Percentiles rank a stretch among this genome's conserved stretches.
These are phyloP conservation scores for Leptoclinus maculatus DNA, from an alignment of 2,797 vertebrate genomes.

Conservation along the genomic window DNA sequence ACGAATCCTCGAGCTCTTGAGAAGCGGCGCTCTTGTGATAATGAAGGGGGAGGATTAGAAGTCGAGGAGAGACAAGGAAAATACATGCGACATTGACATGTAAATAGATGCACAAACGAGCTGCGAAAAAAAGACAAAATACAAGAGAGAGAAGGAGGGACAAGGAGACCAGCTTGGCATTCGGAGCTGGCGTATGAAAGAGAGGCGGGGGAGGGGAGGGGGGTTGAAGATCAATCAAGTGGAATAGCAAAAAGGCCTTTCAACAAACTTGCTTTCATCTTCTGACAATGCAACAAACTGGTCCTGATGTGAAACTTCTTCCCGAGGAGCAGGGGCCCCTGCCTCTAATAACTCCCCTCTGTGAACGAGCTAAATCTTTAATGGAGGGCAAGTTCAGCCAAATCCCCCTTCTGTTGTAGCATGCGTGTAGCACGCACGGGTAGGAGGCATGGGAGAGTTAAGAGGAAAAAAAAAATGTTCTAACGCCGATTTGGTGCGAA, in stretches of 20 bases:
- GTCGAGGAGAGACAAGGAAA: constrained; percentile 32
- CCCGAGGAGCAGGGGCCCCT: constrained; percentile 61
- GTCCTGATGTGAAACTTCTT: constrained; percentile 75
- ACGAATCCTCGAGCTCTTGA: neutral
- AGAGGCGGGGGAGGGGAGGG: constrained; percentile 38
- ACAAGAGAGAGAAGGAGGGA: constrained; percentile 23
- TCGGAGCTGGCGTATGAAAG: constrained; percentile 50
- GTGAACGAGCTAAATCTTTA: constrained; percentile 78
- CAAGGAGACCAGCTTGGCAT: constrained; percentile 36
- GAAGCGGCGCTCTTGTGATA: constrained; percentile 4
- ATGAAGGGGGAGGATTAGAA: constrained; percentile 39
- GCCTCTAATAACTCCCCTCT: constrained; percentile 78
- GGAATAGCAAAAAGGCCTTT: constrained; percentile 78
- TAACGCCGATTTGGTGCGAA: neutral
- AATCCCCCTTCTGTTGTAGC: constrained; percentile 28
- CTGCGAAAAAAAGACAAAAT: constrained; percentile 30
- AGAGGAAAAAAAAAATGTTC: constrained; percentile 5
- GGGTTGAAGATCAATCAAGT: constrained; percentile 76
- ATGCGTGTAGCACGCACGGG: constrained; percentile 19
- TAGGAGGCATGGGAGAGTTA: constrained; percentile 22
- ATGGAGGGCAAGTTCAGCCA: constrained; percentile 77
- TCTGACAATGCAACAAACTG: constrained; percentile 79
- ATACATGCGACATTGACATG: constrained; percentile 32
- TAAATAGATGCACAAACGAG: constrained; percentile 41
- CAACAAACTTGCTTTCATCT: constrained; percentile 82